Evolutionary conservation across 2,113 vertebrate species (phyloP), one percentile per base, ranked within the genome.

Genomic region (Pedionomus torquatus): DNA sequence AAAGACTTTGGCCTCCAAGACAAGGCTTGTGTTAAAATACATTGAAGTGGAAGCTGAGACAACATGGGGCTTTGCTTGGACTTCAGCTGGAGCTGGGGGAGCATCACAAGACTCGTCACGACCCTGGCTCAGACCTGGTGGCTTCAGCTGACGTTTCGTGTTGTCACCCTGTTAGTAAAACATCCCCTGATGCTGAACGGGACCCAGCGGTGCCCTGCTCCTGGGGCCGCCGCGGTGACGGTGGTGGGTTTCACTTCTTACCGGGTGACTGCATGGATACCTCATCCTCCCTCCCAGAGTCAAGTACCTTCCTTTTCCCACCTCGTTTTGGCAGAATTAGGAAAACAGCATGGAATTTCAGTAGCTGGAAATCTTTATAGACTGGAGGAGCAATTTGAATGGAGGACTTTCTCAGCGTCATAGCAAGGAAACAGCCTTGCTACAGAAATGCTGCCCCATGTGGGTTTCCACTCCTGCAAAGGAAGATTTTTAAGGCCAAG

Each of bases 141-240:
- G 25, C 55, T 92, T 60, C 60, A 37, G 69, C 60, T 71, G 68
- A 0, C 0, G 4, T 23, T 49, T 63, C 1, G 6, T 48, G n/a
- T 54, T 41, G 28, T 57, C 28, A 5, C 49, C 8, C 2, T 0
- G 0, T 23, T 74, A 26, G n/a, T n/a, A n/a, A n/a, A n/a, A n/a
- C 24, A 5, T 46, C 54, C 41, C 35, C 13, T 23, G 58, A 6
- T 0, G 15, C n/a, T 11, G 58, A 31, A 7, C 0, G 21, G 31
- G 71, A 7, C 5, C 24, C 44, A 35, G 65, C 2, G 8, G 26
- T 24, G 20, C 18, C 17, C n/a, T 23, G 37, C 44, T 28, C 26
- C 10, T 26, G 3, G 44, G 46, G 16, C 23, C n/a, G 52, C 58
- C 24, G 51, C 15, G 2, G 2, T 5, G 23, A 20, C 1, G 0